Evolutionary conservation across 64 coral and sea anemone genomes (phyloP).

Genomic region (Actinia tenebrosa): DNA sequence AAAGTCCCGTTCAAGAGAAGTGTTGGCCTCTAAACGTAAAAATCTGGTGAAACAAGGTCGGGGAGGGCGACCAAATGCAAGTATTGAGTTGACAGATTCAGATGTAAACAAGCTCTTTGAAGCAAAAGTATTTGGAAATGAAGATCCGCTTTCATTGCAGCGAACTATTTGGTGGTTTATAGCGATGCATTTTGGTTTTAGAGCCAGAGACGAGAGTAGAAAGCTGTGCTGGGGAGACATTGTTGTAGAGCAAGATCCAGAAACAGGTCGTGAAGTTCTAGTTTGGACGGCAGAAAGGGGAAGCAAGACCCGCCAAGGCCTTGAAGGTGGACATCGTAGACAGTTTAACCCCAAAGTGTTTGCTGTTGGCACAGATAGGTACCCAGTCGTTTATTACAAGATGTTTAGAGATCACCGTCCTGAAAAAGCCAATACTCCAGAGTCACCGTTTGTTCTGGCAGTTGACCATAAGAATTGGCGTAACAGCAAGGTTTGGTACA

Average conservation of each 20-base stretch:
- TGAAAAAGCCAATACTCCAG: too few relatives aligned
- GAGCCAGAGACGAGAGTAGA: constrained; percentile 33
- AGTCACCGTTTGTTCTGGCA: too few relatives aligned
- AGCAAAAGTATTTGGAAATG: background rate
- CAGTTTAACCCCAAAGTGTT: constrained; percentile 34
- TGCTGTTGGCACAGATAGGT: background rate
- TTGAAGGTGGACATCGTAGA: constrained; percentile 28
- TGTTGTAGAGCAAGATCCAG: background rate
- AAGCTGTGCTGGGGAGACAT: constrained; percentile 41
- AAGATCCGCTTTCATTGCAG: constrained; percentile 16
- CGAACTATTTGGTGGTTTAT: constrained; percentile 32
- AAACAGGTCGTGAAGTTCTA: constrained; percentile 9
- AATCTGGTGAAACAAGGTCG: too few relatives aligned
- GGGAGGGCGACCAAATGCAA: constrained; percentile 33
- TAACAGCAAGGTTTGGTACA: too few relatives aligned
- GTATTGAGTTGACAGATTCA: background rate
- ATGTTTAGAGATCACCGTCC: constrained; percentile 4
- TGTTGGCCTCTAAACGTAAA: too few relatives aligned
- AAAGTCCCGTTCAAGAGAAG: too few relatives aligned
- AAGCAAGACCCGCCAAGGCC: constrained; percentile 5
- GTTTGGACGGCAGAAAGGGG: constrained; percentile 16
- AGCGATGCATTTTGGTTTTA: constrained; percentile 39
- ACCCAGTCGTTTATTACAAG: constrained; percentile 1
- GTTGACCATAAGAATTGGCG: too few relatives aligned
- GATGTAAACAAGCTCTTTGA: constrained; percentile 38